These are phyloP conservation scores for Copsychus sechellarum DNA, from an alignment of 2,113 vertebrate species.

Conservation along the genomic window DNA sequence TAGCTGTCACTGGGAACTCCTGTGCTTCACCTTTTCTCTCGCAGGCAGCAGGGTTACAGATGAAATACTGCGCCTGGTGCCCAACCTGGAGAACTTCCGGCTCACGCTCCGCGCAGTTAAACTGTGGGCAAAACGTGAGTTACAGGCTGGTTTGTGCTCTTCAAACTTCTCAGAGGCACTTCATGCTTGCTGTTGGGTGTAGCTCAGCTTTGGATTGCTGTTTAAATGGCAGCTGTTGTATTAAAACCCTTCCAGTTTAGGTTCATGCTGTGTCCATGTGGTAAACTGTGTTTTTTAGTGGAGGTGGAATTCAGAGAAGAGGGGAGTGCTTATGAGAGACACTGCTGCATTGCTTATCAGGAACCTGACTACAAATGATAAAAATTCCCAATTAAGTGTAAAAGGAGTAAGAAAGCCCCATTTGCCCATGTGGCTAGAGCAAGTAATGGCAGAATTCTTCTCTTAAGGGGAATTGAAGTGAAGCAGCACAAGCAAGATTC, in stretches of 20 bases:
- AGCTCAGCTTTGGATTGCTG: neutral
- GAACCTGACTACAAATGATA: neutral
- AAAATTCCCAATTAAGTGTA: neutral
- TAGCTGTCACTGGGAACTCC: neutral
- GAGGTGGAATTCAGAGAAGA: neutral
- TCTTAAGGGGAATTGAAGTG: neutral
- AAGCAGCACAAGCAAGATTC: neutral
- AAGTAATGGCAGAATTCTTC: neutral
- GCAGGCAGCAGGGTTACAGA: slow-evolving; percentile 96
- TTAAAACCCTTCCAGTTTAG: neutral
- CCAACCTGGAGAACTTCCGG: slow-evolving; percentile 96
- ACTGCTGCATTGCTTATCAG: neutral
- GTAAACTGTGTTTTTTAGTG: neutral
- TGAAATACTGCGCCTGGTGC: slow-evolving; percentile 95
- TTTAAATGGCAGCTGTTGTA: neutral
- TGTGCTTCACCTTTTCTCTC: neutral
- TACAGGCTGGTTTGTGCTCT: fast-evolving
- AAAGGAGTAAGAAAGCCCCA: neutral
- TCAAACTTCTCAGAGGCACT: neutral
- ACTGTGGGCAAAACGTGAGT: slow-evolving; percentile 98
- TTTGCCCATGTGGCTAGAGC: neutral
- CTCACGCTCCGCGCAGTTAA: slow-evolving; percentile 92
- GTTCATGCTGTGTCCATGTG: neutral
- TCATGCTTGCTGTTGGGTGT: fast-evolving
- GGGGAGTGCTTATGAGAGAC: neutral